Evolutionary conservation across 2,888 invertebrate genomes (phyloP), one percentile per base, ranked within the genome.

Genomic region (Thymelicus acteon): DNA sequence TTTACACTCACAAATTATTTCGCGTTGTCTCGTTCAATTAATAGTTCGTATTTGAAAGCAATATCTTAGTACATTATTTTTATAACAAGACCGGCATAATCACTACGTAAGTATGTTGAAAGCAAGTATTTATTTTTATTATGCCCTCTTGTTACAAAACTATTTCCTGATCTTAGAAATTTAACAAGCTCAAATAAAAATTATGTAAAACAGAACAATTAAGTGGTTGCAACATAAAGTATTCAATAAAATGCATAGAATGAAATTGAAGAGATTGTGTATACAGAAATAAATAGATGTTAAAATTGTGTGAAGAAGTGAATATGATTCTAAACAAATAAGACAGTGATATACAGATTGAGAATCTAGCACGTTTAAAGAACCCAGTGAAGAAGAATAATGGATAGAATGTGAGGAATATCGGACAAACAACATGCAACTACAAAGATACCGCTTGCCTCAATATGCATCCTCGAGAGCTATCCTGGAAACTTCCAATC

Each of bases 391-490:
- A 48, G 13, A 67, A 60, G 60, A 52, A 57, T 58, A 72, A 65
- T 31, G 63, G 12, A 37, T 31, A 72, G 13, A 68, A 13, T 72
- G 44, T 70, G 69, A 70, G 65, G 62, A 64, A 75, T 71, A 74
- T 73, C 64, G 72, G 72, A 72, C 66, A 69, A 69, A 69, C 69
- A 69, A 70, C 85, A 86, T 88, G 87, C 87, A 87, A 82, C 83
- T 83, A 86, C 81, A 64, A 72, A 74, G 85, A 86, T 85, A 90
- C 89, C 77, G 86, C 92, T 93, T 92, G 93, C 93, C 93, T 93
- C 93, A 85, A 89, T 93, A 93, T 93, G 93, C 93, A 93, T 93
- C 93, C 93, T 92, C 88, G 87, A 86, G 85, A 87, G 79, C 84
- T 83, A 79, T 82, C 81, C 86, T 78, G 82, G 83, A 81, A 81